A percentile compares a stretch with the other conserved stretches of the same genome.
phyloP scores from a whole-genome alignment of 2,797 vertebrate species.

The Silurus aristotelis region DNA sequence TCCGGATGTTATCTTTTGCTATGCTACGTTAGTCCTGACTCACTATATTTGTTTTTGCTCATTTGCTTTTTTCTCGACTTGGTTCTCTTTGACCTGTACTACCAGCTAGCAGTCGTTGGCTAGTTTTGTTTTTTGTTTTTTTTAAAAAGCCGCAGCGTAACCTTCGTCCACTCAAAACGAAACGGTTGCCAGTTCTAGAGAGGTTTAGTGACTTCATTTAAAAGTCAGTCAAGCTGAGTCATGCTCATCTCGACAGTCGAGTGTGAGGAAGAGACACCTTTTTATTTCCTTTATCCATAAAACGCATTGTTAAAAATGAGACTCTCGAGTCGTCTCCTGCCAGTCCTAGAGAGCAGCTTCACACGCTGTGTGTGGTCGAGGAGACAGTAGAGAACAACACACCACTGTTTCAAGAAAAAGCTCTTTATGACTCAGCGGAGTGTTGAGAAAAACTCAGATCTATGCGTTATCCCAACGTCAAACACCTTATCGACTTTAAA shows the following conservation, averaged over 20 bases:
- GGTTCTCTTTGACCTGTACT: background rate
- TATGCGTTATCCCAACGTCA: background rate
- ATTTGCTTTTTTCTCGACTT: background rate
- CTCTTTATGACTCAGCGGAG: background rate
- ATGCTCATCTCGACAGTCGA: background rate
- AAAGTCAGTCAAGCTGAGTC: background rate
- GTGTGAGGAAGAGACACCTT: background rate
- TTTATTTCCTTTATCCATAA: conserved; percentile 7
- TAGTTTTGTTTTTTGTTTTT: background rate
- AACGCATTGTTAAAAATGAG: background rate
- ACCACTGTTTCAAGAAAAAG: background rate
- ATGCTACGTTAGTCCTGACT: background rate
- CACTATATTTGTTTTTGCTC: background rate
- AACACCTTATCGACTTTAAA: background rate
- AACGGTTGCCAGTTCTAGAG: background rate
- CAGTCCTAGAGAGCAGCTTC: background rate
- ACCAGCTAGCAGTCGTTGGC: no score
- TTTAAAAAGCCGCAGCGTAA: no score
- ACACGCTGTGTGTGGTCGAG: background rate
- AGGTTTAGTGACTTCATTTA: background rate
- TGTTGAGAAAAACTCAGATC: background rate
- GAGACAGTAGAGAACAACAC: background rate
- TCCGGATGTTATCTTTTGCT: background rate
- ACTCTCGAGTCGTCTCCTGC: background rate
- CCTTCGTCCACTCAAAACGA: background rate